Percentiles rank a stretch among this genome's conserved stretches.
phyloP scores from a whole-genome alignment of 2,113 vertebrate species.

The Zapornia atra region DNA sequence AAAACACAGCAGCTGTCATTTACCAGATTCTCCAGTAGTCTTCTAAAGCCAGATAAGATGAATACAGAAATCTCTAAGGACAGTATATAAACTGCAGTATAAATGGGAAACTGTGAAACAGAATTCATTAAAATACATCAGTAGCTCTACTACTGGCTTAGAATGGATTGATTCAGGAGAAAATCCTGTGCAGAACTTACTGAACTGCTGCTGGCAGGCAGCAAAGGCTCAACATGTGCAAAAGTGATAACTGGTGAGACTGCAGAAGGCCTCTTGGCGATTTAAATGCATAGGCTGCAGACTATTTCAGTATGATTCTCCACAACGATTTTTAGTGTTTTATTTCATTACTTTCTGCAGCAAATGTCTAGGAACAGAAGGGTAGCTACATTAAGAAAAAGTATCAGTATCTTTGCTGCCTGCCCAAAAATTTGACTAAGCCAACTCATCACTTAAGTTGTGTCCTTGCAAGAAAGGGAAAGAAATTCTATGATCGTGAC shows the following conservation, averaged over 20 bases:
- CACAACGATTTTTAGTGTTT: neutral
- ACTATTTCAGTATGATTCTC: neutral
- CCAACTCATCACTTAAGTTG: neutral
- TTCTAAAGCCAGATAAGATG: slow-evolving; percentile 55
- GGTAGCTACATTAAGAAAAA: neutral
- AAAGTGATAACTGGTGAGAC: slow-evolving; percentile 52
- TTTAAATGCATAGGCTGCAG: slow-evolving; percentile 44
- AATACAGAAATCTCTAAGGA: slow-evolving; percentile 60
- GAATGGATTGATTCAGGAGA: slow-evolving; percentile 46
- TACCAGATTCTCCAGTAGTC: slow-evolving; percentile 37
- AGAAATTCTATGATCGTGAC: neutral
- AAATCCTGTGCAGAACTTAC: slow-evolving; percentile 57
- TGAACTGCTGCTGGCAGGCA: slow-evolving; percentile 59
- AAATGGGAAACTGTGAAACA: slow-evolving; percentile 56
- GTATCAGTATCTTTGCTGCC: neutral
- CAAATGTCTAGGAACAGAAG: slow-evolving; percentile 23
- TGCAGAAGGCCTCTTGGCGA: slow-evolving; percentile 47
- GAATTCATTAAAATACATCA: slow-evolving; percentile 61
- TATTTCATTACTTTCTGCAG: slow-evolving; percentile 6
- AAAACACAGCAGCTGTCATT: slow-evolving; percentile 54
- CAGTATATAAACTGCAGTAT: slow-evolving; percentile 48
- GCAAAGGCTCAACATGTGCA: slow-evolving; percentile 54
- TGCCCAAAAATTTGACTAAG: neutral
- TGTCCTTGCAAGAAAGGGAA: neutral
- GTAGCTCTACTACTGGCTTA: slow-evolving; percentile 21